These are phyloP conservation scores for Episyrphus balteatus DNA, from an alignment of 1,140 invertebrate species.

Conservation along the genomic window DNA sequence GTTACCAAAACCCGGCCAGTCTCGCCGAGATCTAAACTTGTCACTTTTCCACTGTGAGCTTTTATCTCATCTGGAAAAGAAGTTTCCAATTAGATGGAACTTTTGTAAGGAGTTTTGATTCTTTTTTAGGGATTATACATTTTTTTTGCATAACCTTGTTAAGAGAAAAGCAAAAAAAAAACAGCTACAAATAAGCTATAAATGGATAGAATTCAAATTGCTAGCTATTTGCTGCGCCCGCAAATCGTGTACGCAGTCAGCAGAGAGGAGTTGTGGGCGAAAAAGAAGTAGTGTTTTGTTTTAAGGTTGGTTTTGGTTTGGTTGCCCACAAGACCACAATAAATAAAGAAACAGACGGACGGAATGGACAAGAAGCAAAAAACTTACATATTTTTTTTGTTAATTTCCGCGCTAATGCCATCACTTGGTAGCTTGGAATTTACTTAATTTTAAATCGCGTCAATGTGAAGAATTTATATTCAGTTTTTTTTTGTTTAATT, in stretches of 20 bases:
- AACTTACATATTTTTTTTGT: slow-evolving; percentile 17
- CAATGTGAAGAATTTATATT: no score
- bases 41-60: slow-evolving; percentile 73
- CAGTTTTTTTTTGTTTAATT: no score
- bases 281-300: no score
- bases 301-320: no score
- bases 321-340: no score
- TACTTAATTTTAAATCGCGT: no score
- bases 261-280: no score
- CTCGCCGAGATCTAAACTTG: slow-evolving; percentile 76
- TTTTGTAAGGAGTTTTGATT: not conserved
- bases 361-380: no score
- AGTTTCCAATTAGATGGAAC: not conserved
- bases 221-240: not conserved
- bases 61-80: slow-evolving; percentile 67
- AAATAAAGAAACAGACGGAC: no score
- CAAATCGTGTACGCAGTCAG: not conserved
- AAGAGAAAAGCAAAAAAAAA: not conserved
- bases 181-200: not conserved
- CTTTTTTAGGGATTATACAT: no score
- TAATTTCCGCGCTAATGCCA: slow-evolving; percentile 16
- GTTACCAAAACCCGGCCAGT: slow-evolving; percentile 87
- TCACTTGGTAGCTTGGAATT: not conserved
- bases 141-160: not conserved
- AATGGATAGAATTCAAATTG: not conserved